phyloP scores from a whole-genome alignment of 2,888 invertebrate genomes.

The Bombylius discolor region DNA sequence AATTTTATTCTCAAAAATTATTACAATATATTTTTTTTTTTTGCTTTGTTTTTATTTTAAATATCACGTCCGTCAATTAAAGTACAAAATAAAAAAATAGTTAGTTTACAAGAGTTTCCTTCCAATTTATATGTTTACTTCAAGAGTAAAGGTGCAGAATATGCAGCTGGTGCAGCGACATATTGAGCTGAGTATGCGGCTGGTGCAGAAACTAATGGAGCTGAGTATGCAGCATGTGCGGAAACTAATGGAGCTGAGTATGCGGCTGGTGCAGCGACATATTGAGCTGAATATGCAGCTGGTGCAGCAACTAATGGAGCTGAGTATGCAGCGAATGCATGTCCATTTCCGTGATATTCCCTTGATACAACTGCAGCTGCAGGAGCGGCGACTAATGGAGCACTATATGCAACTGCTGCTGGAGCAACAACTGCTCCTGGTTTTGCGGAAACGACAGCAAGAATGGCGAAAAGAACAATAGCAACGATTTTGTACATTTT shows the following conservation, averaged over 20 bases:
- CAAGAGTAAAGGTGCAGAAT: background rate
- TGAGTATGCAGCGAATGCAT: conserved; percentile 11
- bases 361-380: conserved; percentile 42
- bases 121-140: background rate
- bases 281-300: conserved; percentile 1
- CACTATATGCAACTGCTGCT: conserved; percentile 2
- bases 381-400: conserved; percentile 25
- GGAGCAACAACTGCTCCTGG: background rate
- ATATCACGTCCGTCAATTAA: too few relatives aligned
- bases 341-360: conserved; percentile 38
- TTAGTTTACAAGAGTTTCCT: too few relatives aligned
- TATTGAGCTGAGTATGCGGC: too few relatives aligned
- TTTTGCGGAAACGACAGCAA: background rate
- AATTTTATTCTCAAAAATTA: too few relatives aligned
- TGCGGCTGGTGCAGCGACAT: conserved; percentile 16
- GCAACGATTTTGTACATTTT: background rate
- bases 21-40: too few relatives aligned
- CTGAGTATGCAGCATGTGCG: conserved; percentile 8
- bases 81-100: too few relatives aligned
- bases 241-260: conserved; percentile 13
- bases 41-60: too few relatives aligned
- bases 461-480: background rate
- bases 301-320: conserved; percentile 9
- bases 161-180: too few relatives aligned
- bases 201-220: too few relatives aligned